Base-by-base conservation (phyloP, 2,888 invertebrate species). In the Drosophila greeni region DNA sequence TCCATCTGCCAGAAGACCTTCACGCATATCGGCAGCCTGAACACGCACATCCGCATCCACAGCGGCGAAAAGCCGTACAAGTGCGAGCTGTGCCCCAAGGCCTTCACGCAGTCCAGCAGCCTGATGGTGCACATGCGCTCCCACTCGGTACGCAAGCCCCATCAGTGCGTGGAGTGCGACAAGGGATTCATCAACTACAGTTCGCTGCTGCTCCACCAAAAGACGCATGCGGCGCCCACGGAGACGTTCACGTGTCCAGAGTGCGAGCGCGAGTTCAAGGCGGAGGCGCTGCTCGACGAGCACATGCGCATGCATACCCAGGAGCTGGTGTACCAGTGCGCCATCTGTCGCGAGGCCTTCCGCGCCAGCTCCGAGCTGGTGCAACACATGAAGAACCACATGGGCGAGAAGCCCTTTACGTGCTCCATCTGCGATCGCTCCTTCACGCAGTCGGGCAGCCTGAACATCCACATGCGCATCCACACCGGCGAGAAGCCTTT, bases 321-420 rank as follows among this genome's bases (percentile, higher is more conserved):
- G 66, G 84, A 88, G 69, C 75, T 88, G 73, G 84, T 89, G 7
- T 88, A 88, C 72, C 87, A 89, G 75, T 88, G 88, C 57, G 85
- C 87, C 33, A 87, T 90, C 67, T 88, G 89, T 52, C 84, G 86
- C 4, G 76, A 76, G 45, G 86, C 87, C 8, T 89, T 88, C 70
- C 85, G 87, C 24, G 86, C 86, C 70, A 87, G 88, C 23, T 87
- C 87, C n/a, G 88, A 88, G 72, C 70, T 89, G 52, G 89, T 89
- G 37, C 89, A 89, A 68, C 89, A 90, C 68, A 89, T 89, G 88
- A 89, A 89, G 61, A 85, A 85, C 20, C 89, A 90, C 56, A 88
- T 89, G 79, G 89, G 89, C 12, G 89, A 89, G 65, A 89, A 89
- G 57, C 89, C 89, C 0, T 89, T 88, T 54, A 87, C 88, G 43